Conservation (phyloP, 2,797 vertebrate species). For the Rhinoraja longicauda region DNA sequence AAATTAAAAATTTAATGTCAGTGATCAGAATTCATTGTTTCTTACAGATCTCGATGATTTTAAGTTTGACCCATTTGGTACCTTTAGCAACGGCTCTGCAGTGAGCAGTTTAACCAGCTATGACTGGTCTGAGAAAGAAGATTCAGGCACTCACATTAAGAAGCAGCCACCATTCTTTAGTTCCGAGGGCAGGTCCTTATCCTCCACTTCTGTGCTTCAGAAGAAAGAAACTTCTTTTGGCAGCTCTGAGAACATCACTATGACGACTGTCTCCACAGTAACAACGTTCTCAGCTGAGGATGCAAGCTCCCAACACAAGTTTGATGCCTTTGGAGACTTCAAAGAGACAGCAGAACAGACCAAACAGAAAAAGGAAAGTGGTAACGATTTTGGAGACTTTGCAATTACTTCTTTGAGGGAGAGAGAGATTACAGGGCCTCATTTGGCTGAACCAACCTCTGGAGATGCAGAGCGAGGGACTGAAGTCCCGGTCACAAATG, state of each 20-base stretch:
- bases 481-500: not conserved
- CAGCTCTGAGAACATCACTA: conserved; percentile 76
- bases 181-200: conserved; percentile 56
- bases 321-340: conserved; percentile 70
- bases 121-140: conserved; percentile 85
- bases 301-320: conserved; percentile 56
- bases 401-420: conserved; percentile 62
- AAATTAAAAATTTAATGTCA: not conserved
- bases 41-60: conserved; percentile 80
- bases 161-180: conserved; percentile 57
- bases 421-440: conserved; percentile 56
- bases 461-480: conserved; percentile 42
- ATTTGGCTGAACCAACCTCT: conserved; percentile 47
- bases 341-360: conserved; percentile 44
- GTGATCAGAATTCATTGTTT: conserved; percentile 32
- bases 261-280: conserved; percentile 66
- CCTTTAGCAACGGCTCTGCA: conserved; percentile 58
- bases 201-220: conserved; percentile 64
- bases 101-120: conserved; percentile 71
- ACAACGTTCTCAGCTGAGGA: conserved; percentile 67
- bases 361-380: conserved; percentile 49
- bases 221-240: conserved; percentile 77
- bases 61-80: conserved; percentile 82
- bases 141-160: conserved; percentile 60
- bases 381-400: conserved; percentile 75